A percentile compares a stretch with the other conserved stretches of the same genome.
phyloP scores from a whole-genome alignment of 2,888 invertebrate species.

The Frankliniella fusca region DNA sequence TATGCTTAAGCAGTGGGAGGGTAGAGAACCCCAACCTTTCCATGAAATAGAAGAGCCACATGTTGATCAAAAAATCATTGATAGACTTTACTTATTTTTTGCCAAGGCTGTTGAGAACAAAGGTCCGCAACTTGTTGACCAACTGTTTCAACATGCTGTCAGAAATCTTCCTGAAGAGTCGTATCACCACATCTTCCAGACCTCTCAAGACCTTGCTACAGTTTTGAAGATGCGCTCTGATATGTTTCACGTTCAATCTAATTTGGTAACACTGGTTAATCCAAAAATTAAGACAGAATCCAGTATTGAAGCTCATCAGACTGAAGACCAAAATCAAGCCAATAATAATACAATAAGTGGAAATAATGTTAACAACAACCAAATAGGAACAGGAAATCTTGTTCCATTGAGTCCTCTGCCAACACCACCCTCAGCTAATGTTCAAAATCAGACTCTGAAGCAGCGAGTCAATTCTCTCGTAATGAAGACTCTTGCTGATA shows the following conservation, averaged over 20 bases:
- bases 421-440: constrained; percentile 41
- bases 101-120: constrained; percentile 76
- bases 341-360: constrained; percentile 34
- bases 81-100: constrained; percentile 75
- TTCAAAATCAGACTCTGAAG: constrained; percentile 72
- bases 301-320: constrained; percentile 21
- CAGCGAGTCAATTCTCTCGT: constrained; percentile 84
- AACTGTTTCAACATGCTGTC: constrained; percentile 75
- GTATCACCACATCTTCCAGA: constrained; percentile 85
- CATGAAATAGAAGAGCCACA: constrained; percentile 70
- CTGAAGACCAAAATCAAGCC: constrained; percentile 29
- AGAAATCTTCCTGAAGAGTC: constrained; percentile 70
- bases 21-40: constrained; percentile 62
- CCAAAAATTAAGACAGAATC: constrained; percentile 48
- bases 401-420: constrained; percentile 42
- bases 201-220: constrained; percentile 81
- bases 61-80: constrained; percentile 78
- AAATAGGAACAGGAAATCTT: constrained; percentile 29
- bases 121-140: constrained; percentile 80
- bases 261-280: constrained; percentile 75
- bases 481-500: constrained; percentile 84
- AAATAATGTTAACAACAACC: constrained; percentile 34
- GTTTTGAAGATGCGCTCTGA: constrained; percentile 92
- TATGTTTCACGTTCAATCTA: constrained; percentile 88
- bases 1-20: constrained; percentile 63